Evolutionary conservation across 2,113 vertebrate genomes (phyloP).

Genomic region (Crotophaga sulcirostris): DNA sequence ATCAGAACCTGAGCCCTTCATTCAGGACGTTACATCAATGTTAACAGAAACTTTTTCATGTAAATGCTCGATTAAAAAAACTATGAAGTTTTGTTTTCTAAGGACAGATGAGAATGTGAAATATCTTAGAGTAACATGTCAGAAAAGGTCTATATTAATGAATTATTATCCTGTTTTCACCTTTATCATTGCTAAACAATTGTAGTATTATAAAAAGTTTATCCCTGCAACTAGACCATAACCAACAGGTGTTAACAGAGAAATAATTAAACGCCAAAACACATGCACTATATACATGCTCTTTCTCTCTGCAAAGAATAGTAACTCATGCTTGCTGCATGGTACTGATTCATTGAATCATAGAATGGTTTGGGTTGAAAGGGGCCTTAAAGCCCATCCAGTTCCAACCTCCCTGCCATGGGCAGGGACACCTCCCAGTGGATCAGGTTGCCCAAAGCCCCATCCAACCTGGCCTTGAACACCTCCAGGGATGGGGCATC

Average conservation of each 20-base stretch:
- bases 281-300: fast-evolving
- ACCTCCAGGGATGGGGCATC: too few relatives aligned
- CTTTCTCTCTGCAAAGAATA: not conserved
- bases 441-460: too few relatives aligned
- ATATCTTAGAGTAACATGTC: fast-evolving
- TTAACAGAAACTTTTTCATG: not conserved
- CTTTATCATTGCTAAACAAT: not conserved
- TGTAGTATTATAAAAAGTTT: not conserved
- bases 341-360: too few relatives aligned
- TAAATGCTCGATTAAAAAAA: not conserved
- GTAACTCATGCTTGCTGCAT: too few relatives aligned
- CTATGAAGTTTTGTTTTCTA: not conserved
- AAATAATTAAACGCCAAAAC: not conserved
- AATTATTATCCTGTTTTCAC: not conserved
- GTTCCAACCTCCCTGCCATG: too few relatives aligned
- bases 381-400: too few relatives aligned
- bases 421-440: too few relatives aligned
- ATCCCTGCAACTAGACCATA: not conserved
- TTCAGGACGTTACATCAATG: fast-evolving
- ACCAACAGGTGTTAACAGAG: not conserved
- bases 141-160: not conserved
- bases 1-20: not conserved
- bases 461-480: too few relatives aligned
- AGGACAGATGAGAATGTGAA: not conserved
- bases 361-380: too few relatives aligned